phyloP scores from a whole-genome alignment of 2,113 vertebrate genomes.

The Brienomyrus brachyistius region DNA sequence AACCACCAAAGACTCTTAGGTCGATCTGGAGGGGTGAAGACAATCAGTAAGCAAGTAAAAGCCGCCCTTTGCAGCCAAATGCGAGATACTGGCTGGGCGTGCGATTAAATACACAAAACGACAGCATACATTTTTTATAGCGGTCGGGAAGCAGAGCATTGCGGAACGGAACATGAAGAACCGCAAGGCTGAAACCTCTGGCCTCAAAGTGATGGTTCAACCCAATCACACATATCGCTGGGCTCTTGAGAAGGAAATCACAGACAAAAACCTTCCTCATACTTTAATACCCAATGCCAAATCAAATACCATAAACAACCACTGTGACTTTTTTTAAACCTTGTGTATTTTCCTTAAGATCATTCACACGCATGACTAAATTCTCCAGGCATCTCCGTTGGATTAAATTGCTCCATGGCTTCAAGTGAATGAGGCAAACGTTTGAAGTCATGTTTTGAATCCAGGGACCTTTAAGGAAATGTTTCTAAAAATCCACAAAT shows the following conservation, averaged over 20 bases:
- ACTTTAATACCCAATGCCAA: not conserved
- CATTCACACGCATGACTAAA: conserved; percentile 23
- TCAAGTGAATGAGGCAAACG: conserved; percentile 25
- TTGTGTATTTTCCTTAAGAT: not conserved
- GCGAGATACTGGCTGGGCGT: not conserved
- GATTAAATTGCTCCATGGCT: conserved; percentile 18
- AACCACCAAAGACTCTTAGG: not conserved
- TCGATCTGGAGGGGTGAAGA: not conserved
- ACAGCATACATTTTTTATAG: not conserved
- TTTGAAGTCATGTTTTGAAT: conserved; percentile 18
- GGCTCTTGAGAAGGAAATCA: not conserved
- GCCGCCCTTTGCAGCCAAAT: not conserved
- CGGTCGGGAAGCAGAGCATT: not conserved
- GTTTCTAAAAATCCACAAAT: not conserved
- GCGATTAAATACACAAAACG: not conserved
- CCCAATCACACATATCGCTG: not conserved
- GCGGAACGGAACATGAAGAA: not conserved
- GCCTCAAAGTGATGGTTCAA: not conserved
- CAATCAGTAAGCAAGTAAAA: not conserved
- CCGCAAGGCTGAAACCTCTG: not conserved
- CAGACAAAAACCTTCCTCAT: not conserved
- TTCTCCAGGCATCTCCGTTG: conserved; percentile 16
- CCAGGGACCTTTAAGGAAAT: not conserved
- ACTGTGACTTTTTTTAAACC: not conserved
- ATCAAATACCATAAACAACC: not conserved